Conservation (phyloP, 1,140 invertebrate species). For the Limonius californicus region DNA sequence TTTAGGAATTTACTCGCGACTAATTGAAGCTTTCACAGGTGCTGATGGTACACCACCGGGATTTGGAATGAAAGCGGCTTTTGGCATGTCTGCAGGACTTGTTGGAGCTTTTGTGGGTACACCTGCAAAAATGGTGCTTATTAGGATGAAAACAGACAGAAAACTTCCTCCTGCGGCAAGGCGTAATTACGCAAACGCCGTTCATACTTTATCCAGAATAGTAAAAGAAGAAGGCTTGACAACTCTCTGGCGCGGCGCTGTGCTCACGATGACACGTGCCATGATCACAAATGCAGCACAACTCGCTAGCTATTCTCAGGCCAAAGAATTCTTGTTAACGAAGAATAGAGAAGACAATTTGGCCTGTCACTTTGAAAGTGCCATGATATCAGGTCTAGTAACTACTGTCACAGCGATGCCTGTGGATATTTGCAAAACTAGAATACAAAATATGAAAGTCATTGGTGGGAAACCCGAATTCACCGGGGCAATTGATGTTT, state of each 20-base stretch:
- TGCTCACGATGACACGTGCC: slow-evolving; percentile 74
- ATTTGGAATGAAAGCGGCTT: slow-evolving; percentile 61
- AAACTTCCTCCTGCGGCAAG: slow-evolving; percentile 78
- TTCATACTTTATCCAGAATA: slow-evolving; percentile 87
- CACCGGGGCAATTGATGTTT: slow-evolving; percentile 81
- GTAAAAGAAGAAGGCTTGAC: slow-evolving; percentile 84
- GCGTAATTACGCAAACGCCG: slow-evolving; percentile 91
- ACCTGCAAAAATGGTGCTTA: slow-evolving; percentile 89
- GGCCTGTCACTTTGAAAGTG: slow-evolving; percentile 86
- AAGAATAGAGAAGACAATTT: slow-evolving; percentile 86
- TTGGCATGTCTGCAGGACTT: slow-evolving; percentile 83
- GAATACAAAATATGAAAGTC: slow-evolving; percentile 97
- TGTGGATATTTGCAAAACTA: slow-evolving; percentile 97
- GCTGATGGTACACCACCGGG: slow-evolving; percentile 60
- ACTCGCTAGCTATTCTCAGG: slow-evolving; percentile 93
- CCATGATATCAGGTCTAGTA: slow-evolving; percentile 96
- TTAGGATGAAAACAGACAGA: slow-evolving; percentile 97
- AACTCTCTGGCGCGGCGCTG: slow-evolving; percentile 85
- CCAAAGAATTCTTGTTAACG: slow-evolving; percentile 50
- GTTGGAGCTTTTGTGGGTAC: slow-evolving; percentile 84
- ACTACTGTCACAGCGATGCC: slow-evolving; percentile 98
- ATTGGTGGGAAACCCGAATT: slow-evolving; percentile 93
- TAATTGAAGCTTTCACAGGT: slow-evolving; percentile 80
- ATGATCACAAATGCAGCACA: slow-evolving; percentile 99
- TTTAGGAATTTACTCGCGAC: slow-evolving; percentile 90